phyloP scores from a whole-genome alignment of 2,113 vertebrate genomes.

The Galemys pyrenaicus region DNA sequence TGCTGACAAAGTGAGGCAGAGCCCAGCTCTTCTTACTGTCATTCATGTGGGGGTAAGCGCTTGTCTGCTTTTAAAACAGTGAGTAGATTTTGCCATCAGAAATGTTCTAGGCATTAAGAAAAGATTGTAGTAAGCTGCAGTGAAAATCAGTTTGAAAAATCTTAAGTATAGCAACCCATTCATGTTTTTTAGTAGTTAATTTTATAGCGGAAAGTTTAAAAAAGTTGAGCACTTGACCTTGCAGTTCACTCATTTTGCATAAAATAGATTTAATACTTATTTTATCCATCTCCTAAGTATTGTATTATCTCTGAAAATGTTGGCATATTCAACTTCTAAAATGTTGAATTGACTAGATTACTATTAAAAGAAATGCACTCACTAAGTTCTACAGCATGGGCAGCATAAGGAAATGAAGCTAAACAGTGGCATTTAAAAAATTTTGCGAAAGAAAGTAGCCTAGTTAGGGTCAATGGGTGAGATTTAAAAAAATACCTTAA shows the following conservation, averaged over 20 bases:
- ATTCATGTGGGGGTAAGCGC: not conserved
- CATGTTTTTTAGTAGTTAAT: not conserved
- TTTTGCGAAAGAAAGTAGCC: not conserved
- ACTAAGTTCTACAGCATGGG: not conserved
- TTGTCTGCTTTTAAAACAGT: not conserved
- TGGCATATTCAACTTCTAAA: not conserved
- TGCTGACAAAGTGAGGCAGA: not conserved
- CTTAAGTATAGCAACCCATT: not conserved
- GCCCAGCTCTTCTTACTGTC: not conserved
- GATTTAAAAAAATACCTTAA: not conserved
- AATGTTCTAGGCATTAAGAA: not conserved
- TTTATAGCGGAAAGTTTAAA: not conserved
- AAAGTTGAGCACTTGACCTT: not conserved
- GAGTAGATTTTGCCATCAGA: not conserved
- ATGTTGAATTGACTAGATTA: not conserved
- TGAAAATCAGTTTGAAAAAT: not conserved
- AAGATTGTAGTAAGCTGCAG: not conserved
- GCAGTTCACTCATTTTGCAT: not conserved
- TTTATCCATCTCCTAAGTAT: not conserved
- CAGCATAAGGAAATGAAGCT: not conserved
- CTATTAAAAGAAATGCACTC: not conserved
- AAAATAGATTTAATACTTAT: not conserved
- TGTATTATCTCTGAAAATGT: not conserved
- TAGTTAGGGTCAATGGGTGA: not conserved
- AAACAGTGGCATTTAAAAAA: not conserved